Evolutionary conservation across 2,113 vertebrate species (phyloP).

Genomic region (Neotragus pygmaeus): DNA sequence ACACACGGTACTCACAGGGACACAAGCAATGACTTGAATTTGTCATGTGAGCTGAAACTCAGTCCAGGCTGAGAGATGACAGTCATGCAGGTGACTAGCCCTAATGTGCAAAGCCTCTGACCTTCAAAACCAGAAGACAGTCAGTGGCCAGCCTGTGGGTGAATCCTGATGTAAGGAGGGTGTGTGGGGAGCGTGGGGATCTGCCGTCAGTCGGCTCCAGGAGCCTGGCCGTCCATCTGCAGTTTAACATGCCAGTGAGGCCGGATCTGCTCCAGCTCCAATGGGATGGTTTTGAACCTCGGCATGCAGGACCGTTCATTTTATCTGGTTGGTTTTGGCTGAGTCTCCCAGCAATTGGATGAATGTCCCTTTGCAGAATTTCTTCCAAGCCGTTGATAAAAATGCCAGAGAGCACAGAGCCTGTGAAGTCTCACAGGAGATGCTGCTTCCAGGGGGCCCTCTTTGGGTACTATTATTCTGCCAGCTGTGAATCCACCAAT

Average conservation of each 20-base stretch:
- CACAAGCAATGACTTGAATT: neutral
- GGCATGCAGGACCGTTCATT: neutral
- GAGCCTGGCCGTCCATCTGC: neutral
- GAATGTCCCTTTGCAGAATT: neutral
- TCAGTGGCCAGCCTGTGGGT: neutral
- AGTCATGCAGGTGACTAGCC: neutral
- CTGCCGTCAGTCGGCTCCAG: neutral
- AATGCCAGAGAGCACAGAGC: neutral
- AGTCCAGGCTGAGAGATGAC: neutral
- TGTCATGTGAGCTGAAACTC: neutral
- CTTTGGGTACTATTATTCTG: neutral
- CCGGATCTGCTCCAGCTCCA: neutral
- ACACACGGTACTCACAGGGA: neutral
- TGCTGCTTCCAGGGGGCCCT: neutral
- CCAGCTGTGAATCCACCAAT: conserved; percentile 42
- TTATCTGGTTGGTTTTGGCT: conserved; percentile 46
- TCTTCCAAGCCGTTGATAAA: conserved; percentile 26
- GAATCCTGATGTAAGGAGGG: neutral
- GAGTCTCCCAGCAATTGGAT: neutral
- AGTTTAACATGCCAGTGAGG: neutral
- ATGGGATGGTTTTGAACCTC: conserved; percentile 12
- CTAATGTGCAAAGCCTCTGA: neutral
- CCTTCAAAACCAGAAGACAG: neutral
- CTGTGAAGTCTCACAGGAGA: neutral
- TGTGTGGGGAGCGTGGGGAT: neutral